Conservation (phyloP, 92 coral and sea anemone species). For the Epizoanthus rinbou region DNA sequence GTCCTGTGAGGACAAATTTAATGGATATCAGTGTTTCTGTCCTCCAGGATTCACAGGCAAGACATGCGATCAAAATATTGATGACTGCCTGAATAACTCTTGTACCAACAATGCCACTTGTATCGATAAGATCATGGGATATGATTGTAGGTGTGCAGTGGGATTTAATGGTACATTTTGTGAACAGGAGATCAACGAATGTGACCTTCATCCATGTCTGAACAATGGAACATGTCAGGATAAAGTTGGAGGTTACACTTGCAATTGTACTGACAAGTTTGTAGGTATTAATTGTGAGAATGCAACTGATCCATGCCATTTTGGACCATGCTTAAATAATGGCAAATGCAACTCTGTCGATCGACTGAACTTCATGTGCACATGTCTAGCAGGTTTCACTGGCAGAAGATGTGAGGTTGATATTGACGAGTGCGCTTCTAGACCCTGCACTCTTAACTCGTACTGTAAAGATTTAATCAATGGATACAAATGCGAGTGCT, state of each 20-base stretch:
- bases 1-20: constrained; percentile 46
- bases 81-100: constrained; percentile 57
- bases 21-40: constrained; percentile 55
- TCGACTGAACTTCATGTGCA: constrained; percentile 36
- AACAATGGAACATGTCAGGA: constrained; percentile 66
- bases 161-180: constrained; percentile 69
- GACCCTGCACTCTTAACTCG: constrained; percentile 61
- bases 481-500: constrained; percentile 59
- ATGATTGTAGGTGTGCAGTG: constrained; percentile 53
- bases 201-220: constrained; percentile 47
- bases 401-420: constrained; percentile 61
- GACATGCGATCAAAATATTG: constrained; percentile 51
- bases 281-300: constrained; percentile 59
- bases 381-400: constrained; percentile 57
- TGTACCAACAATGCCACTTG: constrained; percentile 72
- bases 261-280: constrained; percentile 53
- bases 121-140: constrained; percentile 51
- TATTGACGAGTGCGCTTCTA: constrained; percentile 73
- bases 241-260: constrained; percentile 56
- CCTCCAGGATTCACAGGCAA: constrained; percentile 57
- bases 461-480: constrained; percentile 59
- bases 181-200: constrained; percentile 56
- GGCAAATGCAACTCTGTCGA: constrained; percentile 50
- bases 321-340: constrained; percentile 57
- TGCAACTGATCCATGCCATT: constrained; percentile 45